Conservation (phyloP, 2,797 vertebrate genomes). For the Cynodonichthys magdalenae region DNA sequence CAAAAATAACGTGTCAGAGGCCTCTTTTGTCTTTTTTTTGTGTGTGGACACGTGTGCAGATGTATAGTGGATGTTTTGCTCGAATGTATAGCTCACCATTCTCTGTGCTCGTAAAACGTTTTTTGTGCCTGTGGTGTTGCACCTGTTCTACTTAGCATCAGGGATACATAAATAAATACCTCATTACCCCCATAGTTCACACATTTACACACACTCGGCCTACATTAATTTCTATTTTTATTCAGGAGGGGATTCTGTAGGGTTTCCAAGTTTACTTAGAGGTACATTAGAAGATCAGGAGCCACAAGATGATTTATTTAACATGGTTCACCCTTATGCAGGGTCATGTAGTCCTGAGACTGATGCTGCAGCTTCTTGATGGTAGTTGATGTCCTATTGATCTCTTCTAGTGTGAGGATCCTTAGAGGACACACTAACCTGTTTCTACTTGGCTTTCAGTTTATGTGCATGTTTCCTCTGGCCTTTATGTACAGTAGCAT, state of each 20-base stretch:
- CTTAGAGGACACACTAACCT: slow-evolving; percentile 24
- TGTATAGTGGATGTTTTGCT: slow-evolving; percentile 27
- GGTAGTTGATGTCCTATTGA: slow-evolving; percentile 50
- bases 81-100: slow-evolving; percentile 25
- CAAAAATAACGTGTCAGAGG: slow-evolving; percentile 61
- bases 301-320: slow-evolving; percentile 53
- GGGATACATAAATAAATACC: slow-evolving; percentile 66
- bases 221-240: slow-evolving; percentile 5
- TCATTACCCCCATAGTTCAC: slow-evolving; percentile 25
- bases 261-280: slow-evolving; percentile 24
- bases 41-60: not conserved
- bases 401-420: slow-evolving; percentile 36
- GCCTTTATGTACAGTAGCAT: not conserved
- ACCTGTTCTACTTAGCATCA: slow-evolving; percentile 78
- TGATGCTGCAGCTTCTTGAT: slow-evolving; percentile 24
- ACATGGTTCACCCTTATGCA: slow-evolving; percentile 25
- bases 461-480: not conserved
- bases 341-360: slow-evolving; percentile 27
- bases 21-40: slow-evolving; percentile 24
- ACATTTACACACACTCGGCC: not conserved
- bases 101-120: slow-evolving; percentile 50
- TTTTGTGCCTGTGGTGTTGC: slow-evolving; percentile 74
- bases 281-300: slow-evolving; percentile 28
- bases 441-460: slow-evolving; percentile 24
- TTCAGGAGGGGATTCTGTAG: slow-evolving; percentile 17